A percentile compares a stretch with the other conserved stretches of the same genome.
These are phyloP conservation scores for Chymomyza procnemis DNA, from an alignment of 2,888 invertebrate genomes.

Conservation along the genomic window DNA sequence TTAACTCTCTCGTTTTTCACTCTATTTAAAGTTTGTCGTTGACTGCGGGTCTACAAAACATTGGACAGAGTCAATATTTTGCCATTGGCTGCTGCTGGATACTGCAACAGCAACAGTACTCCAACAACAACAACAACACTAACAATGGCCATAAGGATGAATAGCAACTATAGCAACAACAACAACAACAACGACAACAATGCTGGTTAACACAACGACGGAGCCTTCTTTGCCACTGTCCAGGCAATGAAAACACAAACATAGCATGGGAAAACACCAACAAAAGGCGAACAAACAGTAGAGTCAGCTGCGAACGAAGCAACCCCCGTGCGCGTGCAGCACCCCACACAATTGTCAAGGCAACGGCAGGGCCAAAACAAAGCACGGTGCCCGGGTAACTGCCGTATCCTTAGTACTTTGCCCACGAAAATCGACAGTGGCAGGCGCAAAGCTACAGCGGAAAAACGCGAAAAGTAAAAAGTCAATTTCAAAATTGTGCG, in stretches of 20 bases:
- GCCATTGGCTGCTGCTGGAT: slow-evolving; percentile 30
- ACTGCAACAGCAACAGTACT: slow-evolving; percentile 1
- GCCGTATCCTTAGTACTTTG: background rate
- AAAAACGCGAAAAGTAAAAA: slow-evolving; percentile 27
- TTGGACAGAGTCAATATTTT: slow-evolving; percentile 53
- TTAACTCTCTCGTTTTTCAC: slow-evolving; percentile 24
- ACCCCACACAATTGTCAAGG: slow-evolving; percentile 3
- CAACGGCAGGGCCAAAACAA: slow-evolving; percentile 22
- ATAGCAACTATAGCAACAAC: background rate
- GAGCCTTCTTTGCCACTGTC: background rate
- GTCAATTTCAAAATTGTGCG: slow-evolving; percentile 50
- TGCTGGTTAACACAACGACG: background rate
- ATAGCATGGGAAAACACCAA: background rate
- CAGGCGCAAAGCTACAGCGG: slow-evolving; percentile 1
- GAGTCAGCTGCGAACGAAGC: background rate
- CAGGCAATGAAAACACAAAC: background rate
- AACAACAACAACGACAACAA: slow-evolving; percentile 3
- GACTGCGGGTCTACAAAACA: slow-evolving; percentile 23
- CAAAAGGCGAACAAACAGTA: background rate
- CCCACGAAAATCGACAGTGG: slow-evolving; percentile 6
- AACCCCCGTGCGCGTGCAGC: background rate
- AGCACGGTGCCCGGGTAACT: slow-evolving; percentile 17
- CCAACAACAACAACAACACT: slow-evolving; percentile 14
- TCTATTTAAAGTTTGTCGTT: slow-evolving; percentile 40
- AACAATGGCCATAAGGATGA: slow-evolving; percentile 11